Percentiles rank a stretch among this genome's conserved stretches.
Conservation (phyloP, 2,113 vertebrate species). For the Synodontis membranacea region DNA sequence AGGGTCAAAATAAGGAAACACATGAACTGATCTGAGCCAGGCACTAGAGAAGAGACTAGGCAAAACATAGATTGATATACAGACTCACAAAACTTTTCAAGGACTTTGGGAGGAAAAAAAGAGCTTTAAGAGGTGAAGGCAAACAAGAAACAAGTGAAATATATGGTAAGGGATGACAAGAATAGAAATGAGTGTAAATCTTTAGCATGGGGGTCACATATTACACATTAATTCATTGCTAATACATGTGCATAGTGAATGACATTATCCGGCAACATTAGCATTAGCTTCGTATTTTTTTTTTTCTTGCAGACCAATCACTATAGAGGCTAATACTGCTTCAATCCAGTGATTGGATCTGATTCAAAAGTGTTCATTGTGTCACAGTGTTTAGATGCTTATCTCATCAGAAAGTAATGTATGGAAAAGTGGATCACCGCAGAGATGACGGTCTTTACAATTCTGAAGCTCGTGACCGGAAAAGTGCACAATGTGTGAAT, state of each 20-base stretch:
- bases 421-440: not conserved
- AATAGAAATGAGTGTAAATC: not conserved
- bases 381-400: not conserved
- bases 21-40: not conserved
- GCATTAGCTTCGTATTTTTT: not conserved
- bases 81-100: conserved; percentile 14
- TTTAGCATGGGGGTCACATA: not conserved
- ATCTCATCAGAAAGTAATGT: not conserved
- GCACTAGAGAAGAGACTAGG: not conserved
- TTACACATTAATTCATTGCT: not conserved
- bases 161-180: not conserved
- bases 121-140: not conserved
- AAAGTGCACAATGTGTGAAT: not conserved
- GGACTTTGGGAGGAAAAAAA: not conserved
- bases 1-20: conserved; percentile 8
- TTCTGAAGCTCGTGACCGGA: not conserved
- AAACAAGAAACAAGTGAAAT: not conserved
- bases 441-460: not conserved
- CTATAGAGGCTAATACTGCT: not conserved
- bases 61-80: not conserved
- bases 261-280: not conserved
- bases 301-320: not conserved
- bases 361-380: not conserved
- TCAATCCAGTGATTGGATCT: not conserved
- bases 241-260: not conserved